These are phyloP conservation scores for Agrochola macilenta DNA, from an alignment of 2,888 invertebrate genomes.

Conservation along the genomic window DNA sequence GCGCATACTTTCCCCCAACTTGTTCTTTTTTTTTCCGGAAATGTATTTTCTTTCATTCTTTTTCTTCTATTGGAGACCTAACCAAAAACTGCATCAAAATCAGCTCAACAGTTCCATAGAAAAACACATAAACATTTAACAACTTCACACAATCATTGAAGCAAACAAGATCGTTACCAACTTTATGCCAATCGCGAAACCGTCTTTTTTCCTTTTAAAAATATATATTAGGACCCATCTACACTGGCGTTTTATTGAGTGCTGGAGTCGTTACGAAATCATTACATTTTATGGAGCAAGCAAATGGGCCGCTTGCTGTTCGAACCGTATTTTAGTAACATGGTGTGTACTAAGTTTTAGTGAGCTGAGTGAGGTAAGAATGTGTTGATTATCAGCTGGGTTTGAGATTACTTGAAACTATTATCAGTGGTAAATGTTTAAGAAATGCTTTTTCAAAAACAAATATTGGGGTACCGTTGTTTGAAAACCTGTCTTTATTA, in stretches of 20 bases:
- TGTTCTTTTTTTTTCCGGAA: not conserved
- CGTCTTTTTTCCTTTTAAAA: slow-evolving; percentile 45
- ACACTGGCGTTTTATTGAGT: slow-evolving; percentile 69
- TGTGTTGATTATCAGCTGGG: not conserved
- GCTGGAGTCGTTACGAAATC: slow-evolving; percentile 66
- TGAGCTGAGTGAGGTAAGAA: not conserved
- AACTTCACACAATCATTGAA: slow-evolving; percentile 13
- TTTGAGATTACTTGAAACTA: not conserved
- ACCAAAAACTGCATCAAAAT: not conserved
- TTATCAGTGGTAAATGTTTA: not conserved
- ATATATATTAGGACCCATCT: slow-evolving; percentile 68
- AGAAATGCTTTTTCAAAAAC: not conserved
- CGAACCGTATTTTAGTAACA: slow-evolving; percentile 38
- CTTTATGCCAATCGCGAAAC: slow-evolving; percentile 16
- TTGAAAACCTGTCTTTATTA: not conserved
- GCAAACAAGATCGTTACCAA: slow-evolving; percentile 35
- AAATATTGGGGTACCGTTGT: not conserved
- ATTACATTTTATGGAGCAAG: slow-evolving; percentile 76
- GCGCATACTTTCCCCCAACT: not conserved
- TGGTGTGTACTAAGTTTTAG: slow-evolving; percentile 31
- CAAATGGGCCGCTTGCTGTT: slow-evolving; percentile 70
- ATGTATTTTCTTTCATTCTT: not conserved
- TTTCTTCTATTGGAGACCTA: not conserved
- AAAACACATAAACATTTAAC: not conserved
- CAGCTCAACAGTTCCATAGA: not conserved